Evolutionary conservation across 92 coral and sea anemone species (phyloP).

Genomic region (Scolanthus callimorphus): DNA sequence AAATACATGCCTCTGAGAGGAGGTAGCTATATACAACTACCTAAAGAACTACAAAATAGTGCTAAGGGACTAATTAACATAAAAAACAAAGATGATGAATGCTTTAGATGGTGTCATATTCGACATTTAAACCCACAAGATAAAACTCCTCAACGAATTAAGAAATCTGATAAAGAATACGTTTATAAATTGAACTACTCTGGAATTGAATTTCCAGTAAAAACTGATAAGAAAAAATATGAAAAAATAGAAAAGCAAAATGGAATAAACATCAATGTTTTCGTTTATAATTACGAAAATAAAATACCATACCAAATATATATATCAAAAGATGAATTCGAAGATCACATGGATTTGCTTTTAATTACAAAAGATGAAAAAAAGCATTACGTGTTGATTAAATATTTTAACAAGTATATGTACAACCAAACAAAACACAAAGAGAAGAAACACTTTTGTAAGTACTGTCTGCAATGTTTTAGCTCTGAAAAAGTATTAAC

Average conservation of each 20-base stretch:
- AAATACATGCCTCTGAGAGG: slow-evolving; percentile 13
- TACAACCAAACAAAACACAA: slow-evolving; percentile 5
- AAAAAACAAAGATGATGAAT: slow-evolving; percentile 18
- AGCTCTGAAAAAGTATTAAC: slow-evolving; percentile 3
- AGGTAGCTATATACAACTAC: too few relatives aligned
- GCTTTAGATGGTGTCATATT: slow-evolving; percentile 44
- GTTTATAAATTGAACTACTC: slow-evolving; percentile 5
- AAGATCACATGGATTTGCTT: neutral
- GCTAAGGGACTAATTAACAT: slow-evolving; percentile 29
- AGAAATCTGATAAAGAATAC: slow-evolving; percentile 7
- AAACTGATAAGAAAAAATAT: neutral
- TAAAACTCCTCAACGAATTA: slow-evolving; percentile 13
- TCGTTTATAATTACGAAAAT: slow-evolving; percentile 35
- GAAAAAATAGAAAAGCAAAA: slow-evolving; percentile 25
- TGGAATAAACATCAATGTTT: slow-evolving; percentile 17
- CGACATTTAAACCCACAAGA: slow-evolving; percentile 20
- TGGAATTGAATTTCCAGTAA: slow-evolving; percentile 25
- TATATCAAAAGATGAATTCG: slow-evolving; percentile 22
- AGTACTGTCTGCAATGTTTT: slow-evolving; percentile 34
- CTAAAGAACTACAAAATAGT: too few relatives aligned
- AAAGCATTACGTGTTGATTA: slow-evolving; percentile 17
- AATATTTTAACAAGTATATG: slow-evolving; percentile 30
- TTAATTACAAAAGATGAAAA: neutral
- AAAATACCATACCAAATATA: slow-evolving; percentile 21
- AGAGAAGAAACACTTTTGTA: slow-evolving; percentile 35